Evolutionary conservation across 2,797 vertebrate species (phyloP).

Genomic region (Spinibarbus caldwelli): DNA sequence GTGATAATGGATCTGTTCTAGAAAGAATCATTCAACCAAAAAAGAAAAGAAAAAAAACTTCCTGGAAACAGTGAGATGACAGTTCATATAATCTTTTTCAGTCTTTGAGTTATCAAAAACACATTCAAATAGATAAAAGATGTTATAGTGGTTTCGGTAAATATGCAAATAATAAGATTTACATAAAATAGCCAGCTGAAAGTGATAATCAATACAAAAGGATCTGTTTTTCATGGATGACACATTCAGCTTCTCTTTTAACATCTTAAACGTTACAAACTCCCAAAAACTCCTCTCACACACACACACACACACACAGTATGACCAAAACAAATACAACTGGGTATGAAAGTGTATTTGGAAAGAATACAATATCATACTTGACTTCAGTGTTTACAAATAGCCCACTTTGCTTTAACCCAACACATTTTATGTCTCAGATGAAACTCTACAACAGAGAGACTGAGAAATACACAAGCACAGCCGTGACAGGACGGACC

Average conservation of each 20-base stretch:
- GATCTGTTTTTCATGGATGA: slow-evolving; percentile 58
- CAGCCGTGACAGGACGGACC: slow-evolving; percentile 54
- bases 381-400: background rate
- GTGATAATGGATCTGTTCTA: background rate
- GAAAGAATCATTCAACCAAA: background rate
- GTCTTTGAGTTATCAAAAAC: background rate
- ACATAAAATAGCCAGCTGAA: slow-evolving; percentile 73
- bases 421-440: slow-evolving; percentile 46
- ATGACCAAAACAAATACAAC: too few relatives aligned
- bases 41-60: background rate
- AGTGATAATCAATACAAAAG: slow-evolving; percentile 67
- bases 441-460: slow-evolving; percentile 58
- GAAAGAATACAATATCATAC: background rate
- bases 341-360: too few relatives aligned
- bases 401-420: background rate
- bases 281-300: too few relatives aligned
- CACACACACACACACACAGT: too few relatives aligned
- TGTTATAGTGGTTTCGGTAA: slow-evolving; percentile 70
- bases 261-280: background rate
- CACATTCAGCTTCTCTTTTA: background rate
- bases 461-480: slow-evolving; percentile 52
- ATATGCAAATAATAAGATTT: slow-evolving; percentile 79
- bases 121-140: slow-evolving; percentile 79
- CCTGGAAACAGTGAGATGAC: background rate
- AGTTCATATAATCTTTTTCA: background rate